Evolutionary conservation across 2,888 invertebrate genomes (phyloP).

Genomic region (Ommatoiulus sabulosus): DNA sequence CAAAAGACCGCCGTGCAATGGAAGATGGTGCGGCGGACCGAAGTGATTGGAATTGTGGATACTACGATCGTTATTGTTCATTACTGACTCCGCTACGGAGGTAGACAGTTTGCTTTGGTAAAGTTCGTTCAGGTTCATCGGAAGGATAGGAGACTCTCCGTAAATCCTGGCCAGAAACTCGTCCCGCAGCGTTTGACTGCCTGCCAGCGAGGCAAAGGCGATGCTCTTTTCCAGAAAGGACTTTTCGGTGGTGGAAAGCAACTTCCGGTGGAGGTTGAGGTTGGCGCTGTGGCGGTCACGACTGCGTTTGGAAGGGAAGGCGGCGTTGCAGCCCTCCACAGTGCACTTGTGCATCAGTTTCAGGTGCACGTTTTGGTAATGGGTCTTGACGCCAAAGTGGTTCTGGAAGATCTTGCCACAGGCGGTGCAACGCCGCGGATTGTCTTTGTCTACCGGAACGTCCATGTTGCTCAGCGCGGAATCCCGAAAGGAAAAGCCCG

Average conservation of each 20-base stretch:
- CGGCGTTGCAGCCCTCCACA: conserved; percentile 93
- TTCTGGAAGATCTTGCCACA: conserved; percentile 95
- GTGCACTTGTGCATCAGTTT: conserved; percentile 96
- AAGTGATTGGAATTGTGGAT: conserved; percentile 66
- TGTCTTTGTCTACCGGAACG: conserved; percentile 91
- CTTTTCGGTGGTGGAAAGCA: conserved; percentile 77
- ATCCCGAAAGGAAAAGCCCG: conserved; percentile 62
- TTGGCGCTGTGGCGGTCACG: conserved; percentile 94
- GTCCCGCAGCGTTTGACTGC: conserved; percentile 73
- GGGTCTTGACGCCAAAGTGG: conserved; percentile 91
- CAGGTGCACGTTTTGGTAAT: conserved; percentile 95
- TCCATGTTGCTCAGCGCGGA: conserved; percentile 70
- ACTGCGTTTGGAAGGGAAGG: conserved; percentile 92
- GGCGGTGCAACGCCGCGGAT: conserved; percentile 89
- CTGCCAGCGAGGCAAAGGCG: conserved; percentile 72
- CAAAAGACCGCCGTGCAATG: conserved; percentile 72
- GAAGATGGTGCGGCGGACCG: conserved; percentile 71
- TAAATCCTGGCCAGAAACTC: conserved; percentile 83
- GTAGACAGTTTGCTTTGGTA: conserved; percentile 71
- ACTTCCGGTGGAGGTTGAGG: conserved; percentile 88
- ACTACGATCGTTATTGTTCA: conserved; percentile 71
- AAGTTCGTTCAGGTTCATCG: conserved; percentile 73
- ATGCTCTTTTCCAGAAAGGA: conserved; percentile 64
- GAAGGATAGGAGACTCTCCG: conserved; percentile 73
- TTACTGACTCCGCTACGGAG: conserved; percentile 69